These are phyloP conservation scores for Stegodyphus mimosarum DNA, from an alignment of 1,140 invertebrate genomes.

Conservation along the genomic window DNA sequence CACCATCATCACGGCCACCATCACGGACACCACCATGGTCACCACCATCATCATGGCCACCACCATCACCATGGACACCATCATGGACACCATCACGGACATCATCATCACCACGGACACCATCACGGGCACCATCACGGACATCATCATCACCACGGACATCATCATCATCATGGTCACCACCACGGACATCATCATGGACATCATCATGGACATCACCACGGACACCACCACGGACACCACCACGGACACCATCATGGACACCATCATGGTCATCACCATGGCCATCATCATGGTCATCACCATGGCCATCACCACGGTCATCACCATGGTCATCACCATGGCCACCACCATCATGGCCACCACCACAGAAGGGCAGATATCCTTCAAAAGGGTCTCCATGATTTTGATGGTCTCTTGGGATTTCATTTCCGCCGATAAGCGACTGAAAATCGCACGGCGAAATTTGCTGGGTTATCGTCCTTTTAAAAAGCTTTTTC, in stretches of 20 bases:
- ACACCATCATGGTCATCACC: slow-evolving; percentile 35
- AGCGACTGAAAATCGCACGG: slow-evolving; percentile 5
- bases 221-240: slow-evolving; percentile 38
- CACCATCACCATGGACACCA: background rate
- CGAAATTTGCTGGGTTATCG: background rate
- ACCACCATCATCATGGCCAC: background rate
- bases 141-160: slow-evolving; percentile 17
- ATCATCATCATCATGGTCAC: slow-evolving; percentile 18
- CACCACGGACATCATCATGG: slow-evolving; percentile 14
- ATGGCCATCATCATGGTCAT: slow-evolving; percentile 30
- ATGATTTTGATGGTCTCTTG: slow-evolving; percentile 50
- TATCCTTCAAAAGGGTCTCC: slow-evolving; percentile 53
- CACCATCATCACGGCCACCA: background rate
- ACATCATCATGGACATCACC: slow-evolving; percentile 30
- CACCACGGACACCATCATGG: slow-evolving; percentile 46
- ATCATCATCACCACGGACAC: slow-evolving; percentile 34
- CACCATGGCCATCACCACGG: slow-evolving; percentile 52
- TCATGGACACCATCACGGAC: slow-evolving; percentile 7
- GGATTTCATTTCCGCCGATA: slow-evolving; percentile 57
- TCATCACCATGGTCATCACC: slow-evolving; percentile 39
- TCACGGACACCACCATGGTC: background rate
- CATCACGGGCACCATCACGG: slow-evolving; percentile 17
- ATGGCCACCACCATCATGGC: slow-evolving; percentile 20
- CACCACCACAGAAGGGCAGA: slow-evolving; percentile 57
- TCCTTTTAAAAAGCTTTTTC: background rate